These are phyloP conservation scores for Hyposmocoma kahamanoa DNA, from an alignment of 1,140 invertebrate genomes.

Conservation along the genomic window DNA sequence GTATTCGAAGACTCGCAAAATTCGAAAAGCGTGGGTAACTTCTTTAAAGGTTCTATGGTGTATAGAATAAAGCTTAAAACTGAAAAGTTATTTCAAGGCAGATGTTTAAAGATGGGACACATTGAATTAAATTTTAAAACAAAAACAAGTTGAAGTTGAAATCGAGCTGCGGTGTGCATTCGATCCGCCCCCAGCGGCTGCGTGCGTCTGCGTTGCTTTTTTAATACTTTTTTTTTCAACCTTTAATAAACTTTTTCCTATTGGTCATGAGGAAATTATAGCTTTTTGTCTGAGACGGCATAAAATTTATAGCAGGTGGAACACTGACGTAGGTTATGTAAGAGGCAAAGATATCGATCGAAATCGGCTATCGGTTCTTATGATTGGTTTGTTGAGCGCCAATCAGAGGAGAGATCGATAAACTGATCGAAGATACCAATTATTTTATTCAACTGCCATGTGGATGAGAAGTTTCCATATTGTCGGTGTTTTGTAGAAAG, in stretches of 20 bases:
- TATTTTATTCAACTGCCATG: too few species aligned
- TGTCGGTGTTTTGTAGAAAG: too few species aligned
- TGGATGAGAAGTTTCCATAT: too few species aligned
- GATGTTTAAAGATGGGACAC: slow-evolving; percentile 20
- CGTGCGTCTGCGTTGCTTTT: slow-evolving; percentile 37
- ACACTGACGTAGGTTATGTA: slow-evolving; percentile 22
- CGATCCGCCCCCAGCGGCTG: slow-evolving; percentile 47
- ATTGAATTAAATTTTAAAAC: slow-evolving; percentile 23
- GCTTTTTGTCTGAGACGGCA: slow-evolving; percentile 36
- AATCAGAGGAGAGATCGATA: slow-evolving; percentile 25
- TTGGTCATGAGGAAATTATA: slow-evolving; percentile 58
- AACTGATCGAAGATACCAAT: background rate
- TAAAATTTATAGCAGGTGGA: slow-evolving; percentile 66
- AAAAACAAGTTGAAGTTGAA: slow-evolving; percentile 36
- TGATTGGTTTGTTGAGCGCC: slow-evolving; percentile 39
- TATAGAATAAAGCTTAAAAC: too few species aligned
- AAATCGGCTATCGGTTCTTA: slow-evolving; percentile 27
- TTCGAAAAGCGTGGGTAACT: too few species aligned
- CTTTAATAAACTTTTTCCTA: slow-evolving; percentile 64
- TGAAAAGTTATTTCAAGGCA: slow-evolving; percentile 19
- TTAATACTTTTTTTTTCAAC: slow-evolving; percentile 47
- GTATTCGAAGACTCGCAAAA: too few species aligned
- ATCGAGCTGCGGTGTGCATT: slow-evolving; percentile 22
- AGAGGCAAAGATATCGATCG: slow-evolving; percentile 57
- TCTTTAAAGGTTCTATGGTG: too few species aligned